These are phyloP conservation scores for Zeuzera pyrina DNA, from an alignment of 2,888 invertebrate genomes.

Conservation along the genomic window DNA sequence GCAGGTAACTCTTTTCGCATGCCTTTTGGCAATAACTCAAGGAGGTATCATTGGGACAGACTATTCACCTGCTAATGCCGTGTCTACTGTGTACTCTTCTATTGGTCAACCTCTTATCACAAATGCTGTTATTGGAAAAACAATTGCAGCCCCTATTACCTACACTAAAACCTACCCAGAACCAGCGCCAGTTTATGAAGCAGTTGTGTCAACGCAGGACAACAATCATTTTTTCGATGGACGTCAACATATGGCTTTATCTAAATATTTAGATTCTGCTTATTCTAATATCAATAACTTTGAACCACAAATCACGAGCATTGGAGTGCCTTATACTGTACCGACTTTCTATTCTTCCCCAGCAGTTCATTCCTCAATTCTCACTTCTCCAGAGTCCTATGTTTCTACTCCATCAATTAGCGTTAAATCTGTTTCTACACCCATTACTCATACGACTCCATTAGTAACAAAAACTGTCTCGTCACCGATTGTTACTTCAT, in stretches of 20 bases:
- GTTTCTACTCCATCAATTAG: no score
- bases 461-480: slow-evolving; percentile 15
- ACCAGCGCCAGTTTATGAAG: slow-evolving; percentile 23
- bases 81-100: slow-evolving; percentile 20
- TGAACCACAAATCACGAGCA: slow-evolving; percentile 15
- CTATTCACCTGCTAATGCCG: slow-evolving; percentile 19
- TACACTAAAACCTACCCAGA: no score
- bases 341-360: slow-evolving; percentile 20
- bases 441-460: no score
- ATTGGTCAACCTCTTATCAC: slow-evolving; percentile 11
- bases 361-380: no score
- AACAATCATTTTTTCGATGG: slow-evolving; percentile 19
- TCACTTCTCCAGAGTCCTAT: no score
- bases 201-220: slow-evolving; percentile 20
- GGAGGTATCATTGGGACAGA: slow-evolving; percentile 22
- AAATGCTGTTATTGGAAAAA: slow-evolving; percentile 5
- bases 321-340: slow-evolving; percentile 14
- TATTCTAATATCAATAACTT: slow-evolving; percentile 20
- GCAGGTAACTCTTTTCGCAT: slow-evolving; percentile 27
- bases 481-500: slow-evolving; percentile 13
- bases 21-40: slow-evolving; percentile 19
- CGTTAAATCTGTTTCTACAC: no score
- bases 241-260: slow-evolving; percentile 15
- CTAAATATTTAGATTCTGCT: slow-evolving; percentile 19
- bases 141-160: no score